Evolutionary conservation across 2,797 vertebrate genomes (phyloP).

Genomic region (Pseudomugil gertrudae): DNA sequence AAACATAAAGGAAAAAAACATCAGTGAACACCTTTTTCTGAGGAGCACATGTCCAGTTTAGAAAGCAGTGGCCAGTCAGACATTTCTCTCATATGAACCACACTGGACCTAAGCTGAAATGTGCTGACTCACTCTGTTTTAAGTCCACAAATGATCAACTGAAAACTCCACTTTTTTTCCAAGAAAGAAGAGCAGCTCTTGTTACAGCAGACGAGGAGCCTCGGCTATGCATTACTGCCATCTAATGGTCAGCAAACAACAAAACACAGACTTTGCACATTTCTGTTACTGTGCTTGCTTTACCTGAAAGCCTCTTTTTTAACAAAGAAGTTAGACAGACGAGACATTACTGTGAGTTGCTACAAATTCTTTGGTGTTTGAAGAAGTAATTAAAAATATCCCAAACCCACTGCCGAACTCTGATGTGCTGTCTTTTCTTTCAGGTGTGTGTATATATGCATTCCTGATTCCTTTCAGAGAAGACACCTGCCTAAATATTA

Average conservation of each 20-base stretch:
- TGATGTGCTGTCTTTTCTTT: slow-evolving; percentile 12
- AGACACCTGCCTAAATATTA: slow-evolving; percentile 75
- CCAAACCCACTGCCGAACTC: neutral
- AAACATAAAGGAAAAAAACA: neutral
- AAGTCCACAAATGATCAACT: slow-evolving; percentile 29
- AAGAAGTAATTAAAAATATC: slow-evolving; percentile 8
- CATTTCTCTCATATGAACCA: slow-evolving; percentile 6
- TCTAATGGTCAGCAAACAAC: slow-evolving; percentile 75
- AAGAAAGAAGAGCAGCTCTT: slow-evolving; percentile 31
- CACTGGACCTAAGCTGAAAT: slow-evolving; percentile 18
- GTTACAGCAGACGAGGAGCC: slow-evolving; percentile 10
- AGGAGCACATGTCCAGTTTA: neutral
- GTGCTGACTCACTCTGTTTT: slow-evolving; percentile 57
- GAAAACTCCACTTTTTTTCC: slow-evolving; percentile 35
- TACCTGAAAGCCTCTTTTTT: neutral
- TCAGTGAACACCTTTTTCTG: neutral
- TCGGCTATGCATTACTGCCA: slow-evolving; percentile 83
- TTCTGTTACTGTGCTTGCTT: neutral
- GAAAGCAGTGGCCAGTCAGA: neutral
- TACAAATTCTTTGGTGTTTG: neutral
- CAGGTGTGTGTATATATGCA: slow-evolving; percentile 19
- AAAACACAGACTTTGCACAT: slow-evolving; percentile 14
- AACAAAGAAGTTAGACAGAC: neutral
- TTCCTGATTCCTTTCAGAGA: slow-evolving; percentile 42
- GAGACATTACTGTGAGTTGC: neutral